phyloP scores from a whole-genome alignment of 2,888 invertebrate species.

The Antheraea yamamai region DNA sequence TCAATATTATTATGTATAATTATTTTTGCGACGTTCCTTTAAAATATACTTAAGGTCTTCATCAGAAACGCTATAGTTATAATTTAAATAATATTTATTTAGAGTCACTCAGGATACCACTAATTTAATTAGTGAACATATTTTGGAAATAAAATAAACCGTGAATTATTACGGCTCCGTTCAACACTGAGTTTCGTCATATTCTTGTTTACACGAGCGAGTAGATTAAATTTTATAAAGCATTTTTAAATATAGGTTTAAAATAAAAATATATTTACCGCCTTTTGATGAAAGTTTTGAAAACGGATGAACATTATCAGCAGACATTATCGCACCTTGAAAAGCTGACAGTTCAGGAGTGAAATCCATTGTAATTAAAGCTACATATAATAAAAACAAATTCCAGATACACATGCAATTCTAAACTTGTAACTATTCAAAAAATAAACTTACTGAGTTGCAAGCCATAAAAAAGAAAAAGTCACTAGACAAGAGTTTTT shows the following conservation, averaged over 20 bases:
- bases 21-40: too few relatives aligned
- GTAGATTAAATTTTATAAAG: background rate
- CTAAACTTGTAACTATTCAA: too few relatives aligned
- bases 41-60: too few relatives aligned
- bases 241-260: background rate
- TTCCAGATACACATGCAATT: background rate
- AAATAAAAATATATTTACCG: conserved; percentile 47
- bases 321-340: conserved; percentile 67
- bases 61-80: background rate
- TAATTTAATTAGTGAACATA: too few relatives aligned
- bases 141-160: too few relatives aligned
- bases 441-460: too few relatives aligned
- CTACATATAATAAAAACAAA: background rate
- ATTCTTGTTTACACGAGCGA: background rate
- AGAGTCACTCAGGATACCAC: too few relatives aligned
- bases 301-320: conserved; percentile 60
- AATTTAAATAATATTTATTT: too few relatives aligned
- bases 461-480: too few relatives aligned
- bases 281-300: conserved; percentile 59
- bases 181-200: background rate
- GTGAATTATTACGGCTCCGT: too few relatives aligned
- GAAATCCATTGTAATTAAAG: conserved; percentile 55
- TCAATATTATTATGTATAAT: too few relatives aligned
- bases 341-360: conserved; percentile 61
- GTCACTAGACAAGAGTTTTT: too few relatives aligned